Percentiles rank a stretch among this genome's conserved stretches.
phyloP scores from a whole-genome alignment of 1,140 invertebrate species.

The Hycleus phaleratus region DNA sequence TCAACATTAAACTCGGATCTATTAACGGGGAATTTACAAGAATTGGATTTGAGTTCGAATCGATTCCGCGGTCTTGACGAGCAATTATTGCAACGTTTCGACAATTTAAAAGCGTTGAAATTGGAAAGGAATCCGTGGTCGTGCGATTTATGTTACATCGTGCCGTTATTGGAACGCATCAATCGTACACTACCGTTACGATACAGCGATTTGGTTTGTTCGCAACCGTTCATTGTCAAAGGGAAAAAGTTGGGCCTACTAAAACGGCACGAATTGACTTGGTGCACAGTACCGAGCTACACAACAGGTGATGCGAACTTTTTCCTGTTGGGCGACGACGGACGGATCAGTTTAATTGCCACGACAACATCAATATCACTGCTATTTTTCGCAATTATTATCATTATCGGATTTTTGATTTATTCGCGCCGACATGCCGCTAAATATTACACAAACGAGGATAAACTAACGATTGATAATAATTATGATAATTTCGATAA shows the following conservation, averaged over 20 bases:
- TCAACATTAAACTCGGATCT: conserved; percentile 47
- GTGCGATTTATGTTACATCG: conserved; percentile 58
- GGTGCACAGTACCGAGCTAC: conserved; percentile 41
- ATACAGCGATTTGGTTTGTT: conserved; percentile 40
- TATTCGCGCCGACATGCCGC: conserved; percentile 57
- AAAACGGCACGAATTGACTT: conserved; percentile 43
- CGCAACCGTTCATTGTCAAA: conserved; percentile 44
- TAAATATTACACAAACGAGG: conserved; percentile 66
- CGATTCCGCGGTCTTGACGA: conserved; percentile 51
- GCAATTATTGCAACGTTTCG: conserved; percentile 46
- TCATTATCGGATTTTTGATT: conserved; percentile 45
- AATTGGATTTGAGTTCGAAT: conserved; percentile 57
- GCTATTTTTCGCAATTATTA: conserved; percentile 45
- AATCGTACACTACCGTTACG: conserved; percentile 44
- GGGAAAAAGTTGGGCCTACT: conserved; percentile 46
- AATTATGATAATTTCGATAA: conserved; percentile 5
- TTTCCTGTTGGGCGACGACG: conserved; percentile 42
- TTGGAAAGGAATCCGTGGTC: conserved; percentile 58
- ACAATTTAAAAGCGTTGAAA: conserved; percentile 45
- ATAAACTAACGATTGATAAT: conserved; percentile 43
- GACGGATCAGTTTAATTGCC: conserved; percentile 51
- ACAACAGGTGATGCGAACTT: conserved; percentile 33
- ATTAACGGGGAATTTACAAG: conserved; percentile 47
- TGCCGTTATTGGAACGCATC: conserved; percentile 47
- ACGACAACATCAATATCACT: conserved; percentile 48